Base-by-base conservation (phyloP, 1,140 invertebrate species). In the Rhagoletis zephyria region DNA sequence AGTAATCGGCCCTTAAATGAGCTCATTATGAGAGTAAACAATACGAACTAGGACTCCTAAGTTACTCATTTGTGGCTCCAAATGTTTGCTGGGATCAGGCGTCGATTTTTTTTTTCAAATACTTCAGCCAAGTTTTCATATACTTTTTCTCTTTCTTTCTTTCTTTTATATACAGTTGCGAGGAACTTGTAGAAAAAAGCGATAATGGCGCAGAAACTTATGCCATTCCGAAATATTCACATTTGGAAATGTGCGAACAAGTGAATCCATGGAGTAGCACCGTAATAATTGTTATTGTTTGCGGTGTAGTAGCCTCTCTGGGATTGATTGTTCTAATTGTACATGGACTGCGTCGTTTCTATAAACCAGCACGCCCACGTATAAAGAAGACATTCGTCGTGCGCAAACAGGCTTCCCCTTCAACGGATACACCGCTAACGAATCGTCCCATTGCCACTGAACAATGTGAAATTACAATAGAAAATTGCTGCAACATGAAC, bases 401-500 rank as follows among this genome's bases (percentile, higher is more conserved):
- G 0, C 96, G 95, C 89, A 96, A 96, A 90, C 95, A 95, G 89
- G 94, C 96, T 0, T 89, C 91, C 3, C 90, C 89, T 16, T 90
- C 90, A 0, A 70, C 89, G n/a, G 90, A 93, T 59, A 96, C 96
- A 0, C 96, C 96, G 5, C 91, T 97, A 56, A 97, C 96, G 1
- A 95, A 95, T 77, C 93, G 96, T 7, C 96, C 96, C 3, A 92
- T 95, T 87, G 93, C 94, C 56, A 93, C 93, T 16, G 95, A 95
- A 91, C 96, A 97, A 89, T 97, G 96, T 90, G 96, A 97, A 93
- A 97, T 97, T 87, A 97, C 96, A 10, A 97, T 97, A 88, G 97
- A 97, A 90, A 96, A 97, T 91, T 97, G 97, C 92, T 97, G 97
- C 91, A 97, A 97, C 91, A 97, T 97, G 97, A 97, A 97, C 91